Percentiles rank a stretch among this genome's conserved stretches.
Evolutionary conservation across 2,113 vertebrate species (phyloP).

Genomic region (Halichoerus grypus): DNA sequence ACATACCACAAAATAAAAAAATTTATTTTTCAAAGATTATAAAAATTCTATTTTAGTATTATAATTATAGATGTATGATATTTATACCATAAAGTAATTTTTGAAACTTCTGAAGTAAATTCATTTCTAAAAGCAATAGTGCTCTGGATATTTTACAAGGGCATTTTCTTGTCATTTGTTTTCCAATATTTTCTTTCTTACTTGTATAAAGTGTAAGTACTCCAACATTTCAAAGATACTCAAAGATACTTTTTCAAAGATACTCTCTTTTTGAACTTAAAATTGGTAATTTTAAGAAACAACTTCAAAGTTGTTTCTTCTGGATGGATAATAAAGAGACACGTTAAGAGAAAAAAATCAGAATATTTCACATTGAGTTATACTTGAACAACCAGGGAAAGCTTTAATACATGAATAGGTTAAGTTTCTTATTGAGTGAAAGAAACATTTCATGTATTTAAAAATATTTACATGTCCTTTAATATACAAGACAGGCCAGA

Average conservation of each 20-base stretch:
- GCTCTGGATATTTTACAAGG: constrained; percentile 32
- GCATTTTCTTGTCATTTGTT: constrained; percentile 55
- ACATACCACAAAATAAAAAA: constrained; percentile 3
- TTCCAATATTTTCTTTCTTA: constrained; percentile 28
- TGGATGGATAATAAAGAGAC: not conserved
- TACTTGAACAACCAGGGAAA: constrained; percentile 7
- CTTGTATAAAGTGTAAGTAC: not conserved
- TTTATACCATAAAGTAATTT: not conserved
- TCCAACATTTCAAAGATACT: constrained; percentile 17
- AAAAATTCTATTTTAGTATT: constrained; percentile 4
- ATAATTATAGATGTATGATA: constrained; percentile 32
- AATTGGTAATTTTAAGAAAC: constrained; percentile 51
- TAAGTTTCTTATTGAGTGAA: constrained; percentile 5
- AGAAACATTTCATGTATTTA: not conserved
- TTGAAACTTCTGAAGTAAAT: constrained; percentile 59
- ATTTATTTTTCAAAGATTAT: constrained; percentile 47
- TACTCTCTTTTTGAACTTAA: constrained; percentile 7
- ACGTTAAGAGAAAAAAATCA: not conserved
- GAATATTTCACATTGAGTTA: not conserved
- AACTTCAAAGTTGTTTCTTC: constrained; percentile 22
- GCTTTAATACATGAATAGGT: not conserved
- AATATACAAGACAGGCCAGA: not conserved
- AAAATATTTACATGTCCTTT: constrained; percentile 42
- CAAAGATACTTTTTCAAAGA: not conserved
- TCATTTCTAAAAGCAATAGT: constrained; percentile 31